phyloP scores from a whole-genome alignment of 1,140 invertebrate genomes.

The Drosophila mauritiana region DNA sequence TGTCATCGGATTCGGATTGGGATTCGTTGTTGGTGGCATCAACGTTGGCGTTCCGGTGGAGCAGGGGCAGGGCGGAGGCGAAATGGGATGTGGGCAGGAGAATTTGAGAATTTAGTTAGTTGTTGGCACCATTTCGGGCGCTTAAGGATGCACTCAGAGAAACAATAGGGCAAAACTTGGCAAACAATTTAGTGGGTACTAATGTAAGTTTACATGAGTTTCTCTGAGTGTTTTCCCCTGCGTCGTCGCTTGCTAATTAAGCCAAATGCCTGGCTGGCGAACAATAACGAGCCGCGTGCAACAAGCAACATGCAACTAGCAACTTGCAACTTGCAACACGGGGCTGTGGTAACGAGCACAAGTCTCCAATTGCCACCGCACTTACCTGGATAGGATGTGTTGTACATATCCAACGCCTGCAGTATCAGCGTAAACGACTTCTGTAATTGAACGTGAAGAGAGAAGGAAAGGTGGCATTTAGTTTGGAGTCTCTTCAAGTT shows the following conservation, averaged over 20 bases:
- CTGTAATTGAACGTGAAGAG: constrained; percentile 86
- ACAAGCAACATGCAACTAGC: constrained; percentile 33
- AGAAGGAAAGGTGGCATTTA: constrained; percentile 41
- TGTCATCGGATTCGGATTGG: constrained; percentile 11
- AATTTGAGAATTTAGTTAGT: constrained; percentile 71
- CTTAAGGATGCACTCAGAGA: constrained; percentile 28
- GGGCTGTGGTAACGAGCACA: constrained; percentile 36
- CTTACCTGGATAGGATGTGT: constrained; percentile 89
- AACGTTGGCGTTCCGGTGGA: constrained; percentile 75
- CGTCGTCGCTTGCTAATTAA: constrained; percentile 65
- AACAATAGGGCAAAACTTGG: neutral
- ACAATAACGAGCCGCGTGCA: constrained; percentile 47
- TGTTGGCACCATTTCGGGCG: constrained; percentile 68
- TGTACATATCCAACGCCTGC: constrained; percentile 93
- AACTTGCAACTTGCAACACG: constrained; percentile 29
- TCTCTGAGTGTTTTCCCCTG: constrained; percentile 11
- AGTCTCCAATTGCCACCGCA: constrained; percentile 73
- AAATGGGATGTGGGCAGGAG: constrained; percentile 26
- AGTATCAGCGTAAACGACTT: constrained; percentile 96
- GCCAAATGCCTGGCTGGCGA: constrained; percentile 60
- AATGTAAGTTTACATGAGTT: neutral
- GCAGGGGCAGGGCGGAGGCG: constrained; percentile 1
- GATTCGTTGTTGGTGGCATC: constrained; percentile 71
- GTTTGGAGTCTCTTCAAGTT: constrained; percentile 32
- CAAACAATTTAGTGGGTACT: neutral